phyloP scores from a whole-genome alignment of 2,888 invertebrate genomes.

The Watsonalla cultraria region DNA sequence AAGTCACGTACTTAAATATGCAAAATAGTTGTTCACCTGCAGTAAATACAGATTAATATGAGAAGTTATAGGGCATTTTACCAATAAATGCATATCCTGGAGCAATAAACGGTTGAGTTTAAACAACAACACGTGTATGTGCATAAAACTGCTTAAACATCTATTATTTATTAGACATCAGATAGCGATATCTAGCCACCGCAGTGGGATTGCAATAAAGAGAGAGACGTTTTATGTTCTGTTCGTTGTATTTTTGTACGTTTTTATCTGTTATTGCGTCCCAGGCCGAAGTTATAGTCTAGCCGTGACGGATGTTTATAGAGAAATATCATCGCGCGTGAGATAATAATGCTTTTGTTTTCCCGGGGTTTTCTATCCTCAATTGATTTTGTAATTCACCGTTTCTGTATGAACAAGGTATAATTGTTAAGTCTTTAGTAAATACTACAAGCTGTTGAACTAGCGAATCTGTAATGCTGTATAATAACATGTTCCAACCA shows the following conservation, averaged over 20 bases:
- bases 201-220: slow-evolving; percentile 51
- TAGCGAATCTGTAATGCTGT: no score
- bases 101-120: slow-evolving; percentile 30
- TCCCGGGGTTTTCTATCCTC: slow-evolving; percentile 1
- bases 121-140: slow-evolving; percentile 36
- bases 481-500: no score
- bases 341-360: slow-evolving; percentile 34
- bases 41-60: background rate
- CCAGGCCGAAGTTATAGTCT: slow-evolving; percentile 41
- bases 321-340: slow-evolving; percentile 38
- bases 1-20: no score
- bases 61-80: background rate
- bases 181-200: slow-evolving; percentile 50
- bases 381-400: background rate
- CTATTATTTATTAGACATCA: slow-evolving; percentile 57
- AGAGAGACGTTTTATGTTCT: slow-evolving; percentile 50
- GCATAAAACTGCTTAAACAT: slow-evolving; percentile 49
- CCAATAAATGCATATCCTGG: slow-evolving; percentile 22
- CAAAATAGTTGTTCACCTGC: background rate
- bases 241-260: slow-evolving; percentile 41
- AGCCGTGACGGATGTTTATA: slow-evolving; percentile 49
- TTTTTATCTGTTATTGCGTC: slow-evolving; percentile 69
- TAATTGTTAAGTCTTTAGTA: no score
- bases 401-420: no score
- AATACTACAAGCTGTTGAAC: no score